Evolutionary conservation across 2,113 vertebrate species (phyloP).

Genomic region (Aphyosemion australe): DNA sequence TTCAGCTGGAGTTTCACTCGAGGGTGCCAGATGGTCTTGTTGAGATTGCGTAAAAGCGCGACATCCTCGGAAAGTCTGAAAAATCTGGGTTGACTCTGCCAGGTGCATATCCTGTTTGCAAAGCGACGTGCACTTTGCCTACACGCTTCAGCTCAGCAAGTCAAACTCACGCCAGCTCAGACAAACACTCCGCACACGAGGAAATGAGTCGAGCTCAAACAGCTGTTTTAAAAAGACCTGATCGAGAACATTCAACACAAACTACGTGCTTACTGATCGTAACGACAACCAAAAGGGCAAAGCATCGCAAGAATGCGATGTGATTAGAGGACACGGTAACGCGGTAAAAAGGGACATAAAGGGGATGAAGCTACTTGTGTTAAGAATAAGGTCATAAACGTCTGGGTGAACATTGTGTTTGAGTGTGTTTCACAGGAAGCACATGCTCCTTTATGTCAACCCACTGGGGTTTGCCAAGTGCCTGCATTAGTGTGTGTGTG

Average conservation of each 20-base stretch:
- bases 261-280: too few relatives aligned
- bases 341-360: neutral
- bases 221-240: neutral
- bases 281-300: neutral
- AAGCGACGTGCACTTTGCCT: constrained; percentile 43
- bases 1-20: constrained; percentile 25
- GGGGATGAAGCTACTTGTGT: constrained; percentile 3
- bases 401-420: constrained; percentile 19
- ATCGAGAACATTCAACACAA: constrained; percentile 1
- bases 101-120: constrained; percentile 67
- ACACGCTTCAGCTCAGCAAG: constrained; percentile 60
- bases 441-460: constrained; percentile 62
- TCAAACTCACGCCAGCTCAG: constrained; percentile 20
- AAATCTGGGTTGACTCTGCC: constrained; percentile 56
- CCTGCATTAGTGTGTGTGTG: constrained; percentile 49
- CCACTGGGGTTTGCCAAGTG: constrained; percentile 52
- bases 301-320: neutral
- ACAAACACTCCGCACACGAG: constrained; percentile 13
- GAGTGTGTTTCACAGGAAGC: constrained; percentile 54
- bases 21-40: constrained; percentile 43
- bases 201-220: neutral
- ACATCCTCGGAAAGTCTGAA: constrained; percentile 41
- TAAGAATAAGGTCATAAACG: constrained; percentile 26
- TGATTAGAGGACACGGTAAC: neutral
- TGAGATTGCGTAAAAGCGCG: constrained; percentile 26